Conservation (phyloP, 2,113 vertebrate species). For the Sphyrna mokarran region DNA sequence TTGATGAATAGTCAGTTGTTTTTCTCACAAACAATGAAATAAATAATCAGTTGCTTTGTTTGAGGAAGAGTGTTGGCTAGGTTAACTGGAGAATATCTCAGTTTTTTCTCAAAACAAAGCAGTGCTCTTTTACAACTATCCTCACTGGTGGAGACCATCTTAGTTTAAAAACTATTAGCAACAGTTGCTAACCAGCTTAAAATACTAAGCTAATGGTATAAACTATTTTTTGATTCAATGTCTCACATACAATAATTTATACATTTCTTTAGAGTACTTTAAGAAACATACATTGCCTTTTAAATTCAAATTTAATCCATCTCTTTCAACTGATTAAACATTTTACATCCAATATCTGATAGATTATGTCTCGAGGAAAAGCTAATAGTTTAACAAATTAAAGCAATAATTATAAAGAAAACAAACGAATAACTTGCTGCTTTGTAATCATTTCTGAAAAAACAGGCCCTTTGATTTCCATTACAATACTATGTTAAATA, state of each 20-base stretch:
- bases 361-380: neutral
- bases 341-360: neutral
- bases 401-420: neutral
- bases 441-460: neutral
- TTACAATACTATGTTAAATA: neutral
- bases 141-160: too few species aligned
- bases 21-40: neutral
- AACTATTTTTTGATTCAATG: neutral
- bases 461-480: neutral
- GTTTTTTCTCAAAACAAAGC: neutral
- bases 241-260: neutral
- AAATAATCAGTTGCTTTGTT: neutral
- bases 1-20: neutral
- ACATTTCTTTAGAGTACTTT: neutral
- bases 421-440: neutral
- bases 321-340: neutral
- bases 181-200: neutral
- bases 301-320: neutral
- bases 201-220: neutral
- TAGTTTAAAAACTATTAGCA: neutral
- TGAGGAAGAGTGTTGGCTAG: neutral
- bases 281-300: neutral
- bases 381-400: neutral
- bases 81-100: neutral
- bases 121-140: neutral